Percentiles rank a stretch among this genome's conserved stretches.
phyloP scores from a whole-genome alignment of 2,888 invertebrate species.

The Glomeris marginata region DNA sequence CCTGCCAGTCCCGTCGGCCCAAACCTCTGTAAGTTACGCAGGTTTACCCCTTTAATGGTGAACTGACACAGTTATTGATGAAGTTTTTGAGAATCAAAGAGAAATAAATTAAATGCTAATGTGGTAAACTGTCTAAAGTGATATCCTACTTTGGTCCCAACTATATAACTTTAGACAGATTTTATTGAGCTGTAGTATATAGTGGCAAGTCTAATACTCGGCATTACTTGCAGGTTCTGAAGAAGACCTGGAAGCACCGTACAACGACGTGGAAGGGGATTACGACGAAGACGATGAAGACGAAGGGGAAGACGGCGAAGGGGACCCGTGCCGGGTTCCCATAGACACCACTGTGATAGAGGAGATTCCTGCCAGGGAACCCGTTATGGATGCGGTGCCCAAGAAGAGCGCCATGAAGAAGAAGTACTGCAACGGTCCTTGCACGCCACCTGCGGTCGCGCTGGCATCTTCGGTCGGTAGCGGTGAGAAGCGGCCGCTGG shows the following conservation, averaged over 20 bases:
- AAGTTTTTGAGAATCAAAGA: too few relatives aligned
- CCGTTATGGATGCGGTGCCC: slow-evolving; percentile 77
- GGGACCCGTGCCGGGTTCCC: slow-evolving; percentile 2
- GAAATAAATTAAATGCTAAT: too few relatives aligned
- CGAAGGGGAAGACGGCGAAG: slow-evolving; percentile 3
- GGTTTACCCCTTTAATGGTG: too few relatives aligned
- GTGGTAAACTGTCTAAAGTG: slow-evolving; percentile 4
- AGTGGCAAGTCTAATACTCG: too few relatives aligned
- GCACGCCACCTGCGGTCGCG: slow-evolving; percentile 9
- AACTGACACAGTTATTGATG: too few relatives aligned
- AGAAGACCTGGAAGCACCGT: background rate
- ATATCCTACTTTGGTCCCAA: background rate
- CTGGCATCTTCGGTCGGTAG: background rate
- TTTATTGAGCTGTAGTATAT: too few relatives aligned
- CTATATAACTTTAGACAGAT: background rate
- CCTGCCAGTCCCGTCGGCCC: too few relatives aligned
- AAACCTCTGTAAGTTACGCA: too few relatives aligned
- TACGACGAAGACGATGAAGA: slow-evolving; percentile 34
- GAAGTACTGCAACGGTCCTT: slow-evolving; percentile 6
- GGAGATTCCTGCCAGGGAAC: slow-evolving; percentile 86
- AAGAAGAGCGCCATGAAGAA: slow-evolving; percentile 81
- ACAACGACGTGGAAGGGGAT: slow-evolving; percentile 29
- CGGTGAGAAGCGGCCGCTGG: slow-evolving; percentile 10
- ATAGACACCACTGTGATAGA: slow-evolving; percentile 67
- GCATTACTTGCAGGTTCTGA: slow-evolving; percentile 3